Percentiles rank a stretch among this genome's conserved stretches.
phyloP scores from a whole-genome alignment of 2,888 invertebrate genomes.

The Sipunculus nudus region DNA sequence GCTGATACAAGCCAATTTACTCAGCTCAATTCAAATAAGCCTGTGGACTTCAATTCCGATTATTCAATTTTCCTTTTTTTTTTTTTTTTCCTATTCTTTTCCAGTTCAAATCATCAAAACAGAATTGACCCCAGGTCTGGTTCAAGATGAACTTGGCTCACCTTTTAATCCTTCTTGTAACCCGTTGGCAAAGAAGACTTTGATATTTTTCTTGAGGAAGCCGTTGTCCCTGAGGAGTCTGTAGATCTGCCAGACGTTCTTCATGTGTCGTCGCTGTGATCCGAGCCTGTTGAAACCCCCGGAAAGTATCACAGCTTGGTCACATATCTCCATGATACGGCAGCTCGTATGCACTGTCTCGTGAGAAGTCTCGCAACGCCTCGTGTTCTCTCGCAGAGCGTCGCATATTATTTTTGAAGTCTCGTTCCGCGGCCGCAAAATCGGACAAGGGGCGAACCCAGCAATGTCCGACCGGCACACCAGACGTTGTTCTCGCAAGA shows the following conservation, averaged over 20 bases:
- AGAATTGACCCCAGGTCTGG: no score
- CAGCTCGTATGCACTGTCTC: slow-evolving; percentile 65
- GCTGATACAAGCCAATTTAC: no score
- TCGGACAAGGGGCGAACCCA: slow-evolving; percentile 65
- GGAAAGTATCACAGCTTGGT: slow-evolving; percentile 69
- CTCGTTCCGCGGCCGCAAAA: slow-evolving; percentile 64
- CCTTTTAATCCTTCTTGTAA: slow-evolving; percentile 52
- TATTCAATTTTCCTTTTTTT: no score
- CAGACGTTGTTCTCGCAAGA: slow-evolving; percentile 52
- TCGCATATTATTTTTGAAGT: slow-evolving; percentile 66
- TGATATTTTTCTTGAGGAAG: slow-evolving; percentile 68
- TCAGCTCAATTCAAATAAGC: no score
- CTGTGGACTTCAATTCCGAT: no score
- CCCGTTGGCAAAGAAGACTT: slow-evolving; percentile 70
- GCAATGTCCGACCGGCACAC: slow-evolving; percentile 50
- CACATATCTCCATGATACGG: slow-evolving; percentile 68
- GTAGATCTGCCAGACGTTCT: slow-evolving; percentile 64
- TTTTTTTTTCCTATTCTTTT: no score
- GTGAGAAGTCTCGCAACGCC: slow-evolving; percentile 66
- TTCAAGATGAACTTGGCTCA: slow-evolving; percentile 33
- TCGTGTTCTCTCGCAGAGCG: slow-evolving; percentile 67
- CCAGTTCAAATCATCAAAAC: no score
- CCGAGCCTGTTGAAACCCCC: slow-evolving; percentile 70
- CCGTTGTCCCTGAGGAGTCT: slow-evolving; percentile 67
- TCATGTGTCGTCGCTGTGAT: slow-evolving; percentile 58